These are phyloP conservation scores for Sturnus vulgaris DNA, from an alignment of 2,113 vertebrate genomes.

Conservation along the genomic window DNA sequence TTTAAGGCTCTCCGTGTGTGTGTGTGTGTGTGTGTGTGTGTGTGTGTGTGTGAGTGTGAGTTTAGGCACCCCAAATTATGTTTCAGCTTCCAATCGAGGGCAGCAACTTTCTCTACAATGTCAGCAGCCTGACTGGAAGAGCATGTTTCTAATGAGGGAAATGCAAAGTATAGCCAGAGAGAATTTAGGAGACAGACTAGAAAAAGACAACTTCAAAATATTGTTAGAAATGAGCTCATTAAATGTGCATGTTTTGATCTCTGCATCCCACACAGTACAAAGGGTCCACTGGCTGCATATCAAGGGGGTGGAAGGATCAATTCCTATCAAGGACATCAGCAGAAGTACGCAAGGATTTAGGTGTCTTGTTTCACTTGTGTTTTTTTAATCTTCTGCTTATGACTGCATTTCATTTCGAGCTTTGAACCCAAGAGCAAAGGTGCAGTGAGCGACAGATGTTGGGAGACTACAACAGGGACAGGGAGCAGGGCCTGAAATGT, in stretches of 20 bases:
- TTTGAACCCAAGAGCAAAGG: constrained; percentile 8
- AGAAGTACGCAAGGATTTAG: background rate
- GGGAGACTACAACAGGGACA: background rate
- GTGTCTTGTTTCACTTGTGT: constrained; percentile 16
- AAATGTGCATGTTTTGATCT: constrained; percentile 49
- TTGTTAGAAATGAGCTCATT: constrained; percentile 39
- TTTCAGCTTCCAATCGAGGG: background rate
- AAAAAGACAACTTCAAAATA: constrained; percentile 45
- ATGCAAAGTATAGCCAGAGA: constrained; percentile 40
- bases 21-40: background rate
- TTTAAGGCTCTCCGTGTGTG: background rate
- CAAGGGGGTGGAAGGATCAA: constrained; percentile 6
- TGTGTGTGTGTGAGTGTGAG: background rate
- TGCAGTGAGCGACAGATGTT: background rate
- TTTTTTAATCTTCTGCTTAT: background rate
- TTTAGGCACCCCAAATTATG: background rate
- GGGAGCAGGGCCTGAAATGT: background rate
- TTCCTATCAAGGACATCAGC: constrained; percentile 27
- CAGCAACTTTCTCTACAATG: background rate
- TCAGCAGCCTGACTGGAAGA: constrained; percentile 20
- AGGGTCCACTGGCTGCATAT: constrained; percentile 1
- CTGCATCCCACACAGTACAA: constrained; percentile 29
- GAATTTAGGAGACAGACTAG: constrained; percentile 7
- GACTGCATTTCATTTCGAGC: constrained; percentile 1
- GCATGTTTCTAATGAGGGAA: constrained; percentile 25